These are phyloP conservation scores for Xylota sylvarum DNA, from an alignment of 2,888 invertebrate genomes.

Conservation along the genomic window DNA sequence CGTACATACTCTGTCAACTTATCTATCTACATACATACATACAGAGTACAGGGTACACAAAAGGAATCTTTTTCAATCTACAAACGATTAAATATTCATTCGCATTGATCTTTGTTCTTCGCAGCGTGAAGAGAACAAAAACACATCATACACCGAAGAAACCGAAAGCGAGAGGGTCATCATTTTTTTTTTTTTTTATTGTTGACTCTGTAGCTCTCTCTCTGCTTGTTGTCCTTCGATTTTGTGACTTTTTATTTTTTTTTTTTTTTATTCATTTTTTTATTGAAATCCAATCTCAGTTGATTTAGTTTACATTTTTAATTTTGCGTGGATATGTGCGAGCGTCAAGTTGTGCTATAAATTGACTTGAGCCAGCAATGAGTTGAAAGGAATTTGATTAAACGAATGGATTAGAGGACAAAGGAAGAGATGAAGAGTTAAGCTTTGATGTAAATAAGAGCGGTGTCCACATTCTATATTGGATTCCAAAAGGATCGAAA, in stretches of 20 bases:
- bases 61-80: constrained; percentile 62
- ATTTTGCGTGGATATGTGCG: constrained; percentile 32
- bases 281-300: constrained; percentile 28
- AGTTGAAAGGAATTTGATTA: background rate
- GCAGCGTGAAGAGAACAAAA: constrained; percentile 42
- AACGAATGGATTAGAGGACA: too few species aligned
- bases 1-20: constrained; percentile 63
- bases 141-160: constrained; percentile 17
- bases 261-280: background rate
- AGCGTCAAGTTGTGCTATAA: background rate
- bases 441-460: too few species aligned
- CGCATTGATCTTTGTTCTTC: constrained; percentile 68
- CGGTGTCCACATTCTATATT: too few species aligned
- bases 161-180: constrained; percentile 46
- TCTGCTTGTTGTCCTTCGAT: constrained; percentile 56
- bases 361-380: background rate
- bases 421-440: too few species aligned
- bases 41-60: constrained; percentile 9
- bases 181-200: constrained; percentile 1
- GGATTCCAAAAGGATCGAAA: too few species aligned
- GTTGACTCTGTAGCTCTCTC: background rate
- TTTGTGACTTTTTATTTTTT: constrained; percentile 11
- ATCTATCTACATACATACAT: constrained; percentile 55
- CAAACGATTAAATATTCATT: constrained; percentile 75
- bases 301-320: constrained; percentile 61